A percentile compares a stretch with the other conserved stretches of the same genome.
These are phyloP conservation scores for Heteractis magnifica DNA, from an alignment of 92 coral and sea anemone species.

Conservation along the genomic window DNA sequence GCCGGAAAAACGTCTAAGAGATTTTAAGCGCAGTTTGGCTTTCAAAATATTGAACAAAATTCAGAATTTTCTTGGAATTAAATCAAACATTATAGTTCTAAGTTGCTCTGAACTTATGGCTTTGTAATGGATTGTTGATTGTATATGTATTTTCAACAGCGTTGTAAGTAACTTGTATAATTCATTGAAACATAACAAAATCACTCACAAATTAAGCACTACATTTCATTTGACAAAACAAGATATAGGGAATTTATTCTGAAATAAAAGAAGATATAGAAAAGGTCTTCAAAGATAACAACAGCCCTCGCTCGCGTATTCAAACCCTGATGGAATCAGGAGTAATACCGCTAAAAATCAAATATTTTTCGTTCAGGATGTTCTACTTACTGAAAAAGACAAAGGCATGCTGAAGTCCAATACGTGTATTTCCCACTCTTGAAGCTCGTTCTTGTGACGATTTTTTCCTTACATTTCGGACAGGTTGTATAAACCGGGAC, in stretches of 20 bases:
- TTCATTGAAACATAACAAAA: slow-evolving; percentile 5
- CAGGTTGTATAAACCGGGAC: slow-evolving; percentile 93
- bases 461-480: slow-evolving; percentile 86
- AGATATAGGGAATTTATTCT: neutral
- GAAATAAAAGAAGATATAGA: neutral
- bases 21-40: too few species aligned
- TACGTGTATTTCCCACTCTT: slow-evolving; percentile 92
- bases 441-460: slow-evolving; percentile 79
- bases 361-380: neutral
- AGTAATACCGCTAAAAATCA: neutral
- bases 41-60: too few species aligned
- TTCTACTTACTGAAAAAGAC: slow-evolving; percentile 91
- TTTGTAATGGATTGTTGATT: neutral
- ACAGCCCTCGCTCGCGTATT: neutral
- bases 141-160: slow-evolving; percentile 1
- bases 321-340: neutral
- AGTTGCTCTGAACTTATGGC: neutral
- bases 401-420: slow-evolving; percentile 90
- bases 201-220: neutral
- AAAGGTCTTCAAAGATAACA: neutral
- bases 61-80: neutral
- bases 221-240: slow-evolving; percentile 3
- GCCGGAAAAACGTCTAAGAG: too few species aligned
- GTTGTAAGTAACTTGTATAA: slow-evolving; percentile 7
- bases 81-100: neutral